These are phyloP conservation scores for Tinea semifulvella DNA, from an alignment of 2,888 invertebrate species.

Conservation along the genomic window DNA sequence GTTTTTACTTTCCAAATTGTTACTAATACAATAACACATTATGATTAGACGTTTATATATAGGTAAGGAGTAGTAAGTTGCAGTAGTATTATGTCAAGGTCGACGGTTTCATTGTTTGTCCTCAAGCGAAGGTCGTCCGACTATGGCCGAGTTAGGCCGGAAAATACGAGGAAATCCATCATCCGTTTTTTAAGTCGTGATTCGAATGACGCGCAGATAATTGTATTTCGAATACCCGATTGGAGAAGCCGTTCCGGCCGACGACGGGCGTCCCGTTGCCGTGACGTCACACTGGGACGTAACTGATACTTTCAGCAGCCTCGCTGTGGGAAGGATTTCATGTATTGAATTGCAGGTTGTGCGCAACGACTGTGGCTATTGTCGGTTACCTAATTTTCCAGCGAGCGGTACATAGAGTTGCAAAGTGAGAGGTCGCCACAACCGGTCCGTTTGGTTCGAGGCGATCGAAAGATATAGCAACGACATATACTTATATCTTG, in stretches of 20 bases:
- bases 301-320: constrained; percentile 10
- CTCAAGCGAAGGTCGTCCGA: constrained; percentile 54
- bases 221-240: constrained; percentile 31
- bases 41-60: constrained; percentile 47
- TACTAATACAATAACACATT: constrained; percentile 46
- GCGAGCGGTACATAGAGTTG: constrained; percentile 56
- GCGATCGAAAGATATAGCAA: constrained; percentile 48
- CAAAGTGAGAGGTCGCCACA: constrained; percentile 64
- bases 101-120: constrained; percentile 59
- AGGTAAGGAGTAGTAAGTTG: constrained; percentile 53
- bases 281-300: constrained; percentile 6
- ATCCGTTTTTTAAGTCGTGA: constrained; percentile 49
- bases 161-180: constrained; percentile 63
- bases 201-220: constrained; percentile 23
- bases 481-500: constrained; percentile 27
- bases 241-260: constrained; percentile 25
- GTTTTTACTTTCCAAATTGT: constrained; percentile 39
- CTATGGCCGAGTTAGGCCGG: constrained; percentile 43
- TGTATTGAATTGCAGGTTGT: constrained; percentile 27
- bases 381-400: constrained; percentile 64
- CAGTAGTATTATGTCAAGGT: constrained; percentile 59
- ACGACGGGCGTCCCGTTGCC: constrained; percentile 21
- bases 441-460: constrained; percentile 56
- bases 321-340: constrained; percentile 9
- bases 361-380: constrained; percentile 48